phyloP scores from a whole-genome alignment of 2,113 vertebrate genomes.

The Onychostruthus taczanowskii region DNA sequence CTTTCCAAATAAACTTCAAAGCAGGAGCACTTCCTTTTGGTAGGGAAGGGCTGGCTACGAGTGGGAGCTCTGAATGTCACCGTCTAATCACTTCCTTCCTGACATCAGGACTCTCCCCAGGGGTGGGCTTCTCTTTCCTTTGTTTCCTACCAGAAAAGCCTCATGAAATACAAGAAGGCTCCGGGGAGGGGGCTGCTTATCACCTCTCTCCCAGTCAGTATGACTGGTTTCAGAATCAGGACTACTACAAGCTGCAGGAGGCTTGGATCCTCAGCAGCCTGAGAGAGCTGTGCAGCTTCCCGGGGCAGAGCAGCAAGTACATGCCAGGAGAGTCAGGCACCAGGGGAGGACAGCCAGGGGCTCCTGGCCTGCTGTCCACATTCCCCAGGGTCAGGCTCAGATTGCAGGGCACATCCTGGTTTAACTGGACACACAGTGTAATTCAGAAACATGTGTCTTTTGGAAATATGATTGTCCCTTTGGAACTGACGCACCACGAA shows the following conservation, averaged over 20 bases:
- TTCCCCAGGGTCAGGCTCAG: not conserved
- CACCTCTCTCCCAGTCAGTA: not conserved
- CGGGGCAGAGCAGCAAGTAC: not conserved
- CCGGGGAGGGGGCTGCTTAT: not conserved
- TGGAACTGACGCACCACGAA: not conserved
- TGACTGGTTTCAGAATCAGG: not conserved
- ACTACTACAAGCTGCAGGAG: not conserved
- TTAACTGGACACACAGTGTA: not conserved
- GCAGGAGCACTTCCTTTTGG: not conserved
- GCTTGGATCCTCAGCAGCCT: not conserved
- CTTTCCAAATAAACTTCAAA: constrained; percentile 31
- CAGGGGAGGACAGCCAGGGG: not conserved
- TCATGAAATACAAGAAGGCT: not conserved
- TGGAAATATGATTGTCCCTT: not conserved
- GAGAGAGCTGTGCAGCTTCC: not conserved
- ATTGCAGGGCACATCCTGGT: not conserved
- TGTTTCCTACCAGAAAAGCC: not conserved
- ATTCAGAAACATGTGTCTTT: not conserved
- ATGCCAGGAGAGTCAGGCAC: not conserved
- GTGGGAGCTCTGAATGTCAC: not conserved
- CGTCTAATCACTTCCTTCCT: not conserved
- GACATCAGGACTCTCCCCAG: not conserved
- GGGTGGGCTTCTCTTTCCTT: not conserved
- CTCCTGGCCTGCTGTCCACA: not conserved
- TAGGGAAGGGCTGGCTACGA: not conserved